Evolutionary conservation across 2,888 invertebrate species (phyloP), one percentile per base, ranked within the genome.

Genomic region (Microctonus hyperodae): DNA sequence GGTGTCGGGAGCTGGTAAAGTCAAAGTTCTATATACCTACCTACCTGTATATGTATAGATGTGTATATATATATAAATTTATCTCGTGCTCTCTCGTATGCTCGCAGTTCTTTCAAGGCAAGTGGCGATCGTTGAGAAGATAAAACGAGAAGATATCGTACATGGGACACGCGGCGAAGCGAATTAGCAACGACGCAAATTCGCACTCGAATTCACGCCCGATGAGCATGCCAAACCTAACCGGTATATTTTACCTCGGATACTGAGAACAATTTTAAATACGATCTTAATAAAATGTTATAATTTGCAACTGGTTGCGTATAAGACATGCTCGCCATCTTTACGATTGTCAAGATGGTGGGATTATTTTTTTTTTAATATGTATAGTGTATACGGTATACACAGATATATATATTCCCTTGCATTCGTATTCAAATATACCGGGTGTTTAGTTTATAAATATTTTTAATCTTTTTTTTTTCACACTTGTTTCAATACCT

Each of bases 1-100:
- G 76, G 78, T 78, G 78, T 78, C 76, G 77, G 76, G 78, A 76
- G 76, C 76, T 75, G 55, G 67, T 68, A 23, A 22, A 64, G 16
- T 16, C 16, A 44, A 16, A 16, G 16, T 16, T 20, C 16, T 16
- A 44, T 44, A 16, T 44, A 16, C 16, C 16, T n/a, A 44, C 3
- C 20, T 44, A 35, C 10, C 1, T 35, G 10, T 5, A 3, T 28
- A 5, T 28, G 3, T 28, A 3, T 28, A 3, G 3, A 7, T 28
- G 3, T 28, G 5, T 28, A n/a, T 28, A 5, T 28, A 3, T 28
- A 5, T 28, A 5, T 28, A 5, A 5, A 5, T 28, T 28, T 28
- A 5, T 28, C 7, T 28, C 7, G 3, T 28, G 3, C 28, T 44
- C 16, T 44, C 16, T 44, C 20, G 16, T 6, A 44, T 16, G 16